A percentile compares a stretch with the other conserved stretches of the same genome.
phyloP scores from a whole-genome alignment of 2,888 invertebrate genomes.

The Philhelius pedissequus region DNA sequence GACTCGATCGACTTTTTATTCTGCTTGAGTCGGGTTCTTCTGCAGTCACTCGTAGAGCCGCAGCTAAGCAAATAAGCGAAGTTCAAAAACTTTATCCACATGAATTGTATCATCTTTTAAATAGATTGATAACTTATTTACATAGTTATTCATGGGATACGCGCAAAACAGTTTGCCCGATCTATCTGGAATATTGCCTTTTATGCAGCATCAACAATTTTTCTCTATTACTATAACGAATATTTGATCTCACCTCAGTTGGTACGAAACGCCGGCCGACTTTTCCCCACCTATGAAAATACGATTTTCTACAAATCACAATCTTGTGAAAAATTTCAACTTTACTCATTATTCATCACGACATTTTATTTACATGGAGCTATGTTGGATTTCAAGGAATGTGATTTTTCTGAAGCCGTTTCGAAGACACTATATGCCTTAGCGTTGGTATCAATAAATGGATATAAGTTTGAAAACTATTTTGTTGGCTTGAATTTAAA shows the following conservation, averaged over 20 bases:
- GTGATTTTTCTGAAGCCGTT: conserved; percentile 76
- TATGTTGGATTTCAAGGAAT: conserved; percentile 76
- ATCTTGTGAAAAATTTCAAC: conserved; percentile 77
- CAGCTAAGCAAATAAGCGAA: conserved; percentile 96
- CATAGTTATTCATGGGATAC: conserved; percentile 95
- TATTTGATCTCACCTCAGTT: conserved; percentile 77
- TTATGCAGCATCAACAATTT: conserved; percentile 76
- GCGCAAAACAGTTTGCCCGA: conserved; percentile 79
- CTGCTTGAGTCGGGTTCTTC: conserved; percentile 96
- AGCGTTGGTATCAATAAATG: conserved; percentile 75
- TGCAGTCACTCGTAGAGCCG: conserved; percentile 92
- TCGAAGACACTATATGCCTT: conserved; percentile 76
- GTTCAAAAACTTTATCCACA: conserved; percentile 96
- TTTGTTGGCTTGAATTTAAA: conserved; percentile 78
- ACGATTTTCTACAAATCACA: conserved; percentile 77
- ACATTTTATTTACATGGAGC: conserved; percentile 77
- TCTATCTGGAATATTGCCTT: conserved; percentile 78
- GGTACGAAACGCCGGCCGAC: conserved; percentile 76
- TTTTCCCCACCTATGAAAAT: conserved; percentile 78
- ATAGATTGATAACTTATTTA: conserved; percentile 88
- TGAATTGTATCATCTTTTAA: conserved; percentile 91
- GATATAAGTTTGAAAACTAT: conserved; percentile 78
- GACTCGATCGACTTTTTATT: conserved; percentile 95
- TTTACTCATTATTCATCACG: conserved; percentile 77
- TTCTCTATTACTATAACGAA: conserved; percentile 77